These are phyloP conservation scores for Orientallactaga sibirica DNA, from an alignment of 2,797 vertebrate species.

Conservation along the genomic window DNA sequence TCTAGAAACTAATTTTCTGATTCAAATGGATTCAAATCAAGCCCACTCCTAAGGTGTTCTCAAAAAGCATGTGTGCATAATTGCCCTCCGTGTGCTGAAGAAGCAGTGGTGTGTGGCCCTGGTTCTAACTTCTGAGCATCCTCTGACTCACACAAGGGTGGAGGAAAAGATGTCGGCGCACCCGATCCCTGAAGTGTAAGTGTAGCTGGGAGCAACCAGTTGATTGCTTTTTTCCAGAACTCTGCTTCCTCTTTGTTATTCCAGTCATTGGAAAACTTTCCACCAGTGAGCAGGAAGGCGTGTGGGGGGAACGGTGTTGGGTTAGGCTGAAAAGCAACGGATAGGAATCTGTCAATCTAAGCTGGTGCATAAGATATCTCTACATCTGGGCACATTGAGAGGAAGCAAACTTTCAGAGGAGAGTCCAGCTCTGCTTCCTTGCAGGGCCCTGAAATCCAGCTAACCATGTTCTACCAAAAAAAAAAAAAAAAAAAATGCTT, in stretches of 20 bases:
- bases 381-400: neutral
- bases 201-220: neutral
- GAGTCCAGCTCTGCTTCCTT: neutral
- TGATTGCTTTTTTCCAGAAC: neutral
- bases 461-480: neutral
- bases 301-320: too few species aligned
- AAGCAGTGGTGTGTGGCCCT: accelerated
- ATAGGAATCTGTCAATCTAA: neutral
- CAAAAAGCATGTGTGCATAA: neutral
- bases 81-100: neutral
- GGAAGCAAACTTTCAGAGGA: neutral
- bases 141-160: neutral
- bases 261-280: neutral
- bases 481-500: neutral
- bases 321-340: neutral
- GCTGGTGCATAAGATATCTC: neutral
- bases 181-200: neutral
- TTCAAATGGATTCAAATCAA: slow-evolving; percentile 26
- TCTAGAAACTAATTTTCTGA: slow-evolving; percentile 60
- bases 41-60: neutral
- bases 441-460: neutral
- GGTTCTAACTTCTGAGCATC: neutral
- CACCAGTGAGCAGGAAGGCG: neutral
- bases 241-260: neutral
- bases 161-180: neutral